phyloP scores from a whole-genome alignment of 2,888 invertebrate genomes.

The Drosophila atroscutellata region DNA sequence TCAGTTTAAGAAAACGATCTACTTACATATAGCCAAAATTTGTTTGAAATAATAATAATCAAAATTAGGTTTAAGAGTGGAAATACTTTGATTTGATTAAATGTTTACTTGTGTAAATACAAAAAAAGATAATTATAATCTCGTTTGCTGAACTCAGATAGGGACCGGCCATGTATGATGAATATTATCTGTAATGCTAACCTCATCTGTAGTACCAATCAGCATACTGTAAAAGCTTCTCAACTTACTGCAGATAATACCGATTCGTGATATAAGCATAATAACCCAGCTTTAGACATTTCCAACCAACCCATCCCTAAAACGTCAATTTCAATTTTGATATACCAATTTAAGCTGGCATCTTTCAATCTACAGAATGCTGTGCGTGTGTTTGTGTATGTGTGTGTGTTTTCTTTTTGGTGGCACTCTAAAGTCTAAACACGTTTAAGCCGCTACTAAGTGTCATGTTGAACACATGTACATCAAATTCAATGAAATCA shows the following conservation, averaged over 20 bases:
- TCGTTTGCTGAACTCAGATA: neutral
- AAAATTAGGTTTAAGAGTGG: neutral
- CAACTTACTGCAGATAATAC: neutral
- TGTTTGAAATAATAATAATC: neutral
- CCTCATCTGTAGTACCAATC: neutral
- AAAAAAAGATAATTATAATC: neutral
- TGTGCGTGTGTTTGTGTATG: neutral
- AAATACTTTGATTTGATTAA: neutral
- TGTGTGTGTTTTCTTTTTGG: conserved; percentile 20
- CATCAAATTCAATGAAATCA: conserved; percentile 75
- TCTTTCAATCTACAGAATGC: conserved; percentile 12
- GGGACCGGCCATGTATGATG: neutral
- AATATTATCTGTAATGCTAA: neutral
- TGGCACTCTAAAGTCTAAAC: conserved; percentile 58
- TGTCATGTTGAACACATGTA: conserved; percentile 76
- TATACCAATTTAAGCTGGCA: conserved; percentile 29
- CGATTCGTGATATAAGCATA: neutral
- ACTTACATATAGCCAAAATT: neutral
- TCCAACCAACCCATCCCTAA: neutral
- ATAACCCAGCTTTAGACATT: neutral
- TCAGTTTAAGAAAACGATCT: neutral
- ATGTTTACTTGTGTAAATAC: neutral
- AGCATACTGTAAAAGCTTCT: neutral
- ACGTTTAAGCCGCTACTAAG: conserved; percentile 73
- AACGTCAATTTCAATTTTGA: conserved; percentile 58